Evolutionary conservation across 2,888 invertebrate species (phyloP).

Genomic region (Amphipoea lucens): DNA sequence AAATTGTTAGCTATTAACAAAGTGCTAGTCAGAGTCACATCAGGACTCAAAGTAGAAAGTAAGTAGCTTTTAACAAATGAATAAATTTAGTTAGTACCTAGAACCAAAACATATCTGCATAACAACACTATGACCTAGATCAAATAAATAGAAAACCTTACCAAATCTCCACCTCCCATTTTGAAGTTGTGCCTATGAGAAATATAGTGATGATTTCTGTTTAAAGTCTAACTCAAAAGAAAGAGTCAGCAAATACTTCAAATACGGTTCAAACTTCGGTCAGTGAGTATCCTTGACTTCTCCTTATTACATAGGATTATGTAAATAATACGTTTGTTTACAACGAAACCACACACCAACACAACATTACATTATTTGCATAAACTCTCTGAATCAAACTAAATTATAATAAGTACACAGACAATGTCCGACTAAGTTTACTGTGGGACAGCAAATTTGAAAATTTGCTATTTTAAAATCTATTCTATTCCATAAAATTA

Average conservation of each 20-base stretch:
- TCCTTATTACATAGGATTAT: background rate
- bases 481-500: background rate
- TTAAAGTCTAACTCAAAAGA: background rate
- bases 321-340: background rate
- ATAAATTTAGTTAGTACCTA: background rate
- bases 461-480: background rate
- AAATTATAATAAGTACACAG: background rate
- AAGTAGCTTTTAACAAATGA: background rate
- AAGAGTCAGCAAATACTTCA: background rate
- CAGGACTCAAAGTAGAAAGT: background rate
- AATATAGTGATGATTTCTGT: background rate
- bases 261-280: background rate
- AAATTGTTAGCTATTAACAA: background rate
- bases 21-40: background rate
- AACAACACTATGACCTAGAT: background rate
- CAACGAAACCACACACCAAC: background rate
- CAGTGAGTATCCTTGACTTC: no score
- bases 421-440: background rate
- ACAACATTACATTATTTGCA: background rate
- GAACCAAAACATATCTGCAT: background rate
- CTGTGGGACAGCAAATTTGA: background rate
- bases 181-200: slow-evolving; percentile 3
- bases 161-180: slow-evolving; percentile 88
- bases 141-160: slow-evolving; percentile 62
- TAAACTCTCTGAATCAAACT: background rate